phyloP scores from a whole-genome alignment of 1,140 invertebrate genomes.

The Solen grandis region DNA sequence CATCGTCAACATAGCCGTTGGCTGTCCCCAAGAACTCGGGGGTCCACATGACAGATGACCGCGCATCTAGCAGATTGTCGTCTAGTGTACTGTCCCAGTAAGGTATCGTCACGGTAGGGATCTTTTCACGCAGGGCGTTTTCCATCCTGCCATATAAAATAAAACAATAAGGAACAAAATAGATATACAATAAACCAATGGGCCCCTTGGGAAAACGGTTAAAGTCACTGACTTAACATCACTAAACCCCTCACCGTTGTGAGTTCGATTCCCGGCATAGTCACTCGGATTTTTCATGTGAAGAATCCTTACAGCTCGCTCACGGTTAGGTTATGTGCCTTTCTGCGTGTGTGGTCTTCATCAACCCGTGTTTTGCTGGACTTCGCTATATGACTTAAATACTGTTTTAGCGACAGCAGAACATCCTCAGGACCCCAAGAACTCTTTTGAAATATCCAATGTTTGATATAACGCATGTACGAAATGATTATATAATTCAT shows the following conservation, averaged over 20 bases:
- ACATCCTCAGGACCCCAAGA: too few relatives aligned
- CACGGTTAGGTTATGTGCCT: too few relatives aligned
- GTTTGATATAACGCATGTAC: too few relatives aligned
- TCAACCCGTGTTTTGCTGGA: too few relatives aligned
- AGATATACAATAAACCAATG: neutral
- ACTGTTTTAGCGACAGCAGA: too few relatives aligned
- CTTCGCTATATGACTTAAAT: too few relatives aligned
- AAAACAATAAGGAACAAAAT: neutral
- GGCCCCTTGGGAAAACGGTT: neutral
- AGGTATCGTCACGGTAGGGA: slow-evolving; percentile 74
- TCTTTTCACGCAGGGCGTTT: slow-evolving; percentile 69
- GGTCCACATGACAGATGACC: slow-evolving; percentile 79
- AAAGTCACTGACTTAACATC: neutral
- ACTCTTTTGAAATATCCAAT: too few relatives aligned
- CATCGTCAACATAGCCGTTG: slow-evolving; percentile 78
- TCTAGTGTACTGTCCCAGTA: slow-evolving; percentile 81
- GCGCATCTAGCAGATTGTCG: slow-evolving; percentile 71
- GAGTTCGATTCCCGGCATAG: neutral
- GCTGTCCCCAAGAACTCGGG: slow-evolving; percentile 77
- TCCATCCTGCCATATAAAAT: slow-evolving; percentile 63
- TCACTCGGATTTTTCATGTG: neutral
- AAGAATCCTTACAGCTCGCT: neutral
- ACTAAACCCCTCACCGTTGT: neutral
- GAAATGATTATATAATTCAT: too few relatives aligned
- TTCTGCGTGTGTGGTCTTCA: too few relatives aligned